Evolutionary conservation across 1,140 invertebrate species (phyloP), one percentile per base, ranked within the genome.

Genomic region (Diorhabda sublineata): DNA sequence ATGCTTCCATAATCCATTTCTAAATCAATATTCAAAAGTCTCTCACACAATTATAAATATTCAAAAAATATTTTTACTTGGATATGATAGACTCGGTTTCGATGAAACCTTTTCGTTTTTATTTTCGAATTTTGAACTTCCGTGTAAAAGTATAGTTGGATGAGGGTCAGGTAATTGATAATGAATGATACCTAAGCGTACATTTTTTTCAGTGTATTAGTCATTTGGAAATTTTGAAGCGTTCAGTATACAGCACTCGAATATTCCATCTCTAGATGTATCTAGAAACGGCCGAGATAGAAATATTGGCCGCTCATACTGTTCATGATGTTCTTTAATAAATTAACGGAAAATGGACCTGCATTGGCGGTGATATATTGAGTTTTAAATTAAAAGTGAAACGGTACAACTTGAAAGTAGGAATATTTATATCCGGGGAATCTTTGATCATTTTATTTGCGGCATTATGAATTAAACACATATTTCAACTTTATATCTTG

Each of bases 191-290:
- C 1, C 26, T 26, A 26, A 26, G 26, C 26, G 26, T 26, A 26
- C 26, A 26, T 26, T 26, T 26, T 26, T 26, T 26, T 26, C 26
- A 26, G 26, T 26, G 26, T 26, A 26, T 26, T 26, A 26, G 26
- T 26, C 26, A 26, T 26, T 26, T 26, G 26, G 26, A 26, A 26
- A 26, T 26, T 26, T 26, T 26, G 26, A 26, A 26, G 26, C 26
- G 26, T 26, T 73, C 68, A 61, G 26, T 64, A 65, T 70, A 68
- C 69, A 68, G 62, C 72, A 66, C 72, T 73, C 69, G 67, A 71
- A 73, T 73, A 73, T 73, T 73, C 72, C 66, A 71, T 71, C 65
- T 68, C 43, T 52, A 47, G 11, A 52, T 8, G 6, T 52, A 8
- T 52, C 47, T n/a, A 6, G 47, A 52, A 52, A 52, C n/a, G 47